Evolutionary conservation across 2,888 invertebrate genomes (phyloP).

Genomic region (Spatulosminthurus flaviceps): DNA sequence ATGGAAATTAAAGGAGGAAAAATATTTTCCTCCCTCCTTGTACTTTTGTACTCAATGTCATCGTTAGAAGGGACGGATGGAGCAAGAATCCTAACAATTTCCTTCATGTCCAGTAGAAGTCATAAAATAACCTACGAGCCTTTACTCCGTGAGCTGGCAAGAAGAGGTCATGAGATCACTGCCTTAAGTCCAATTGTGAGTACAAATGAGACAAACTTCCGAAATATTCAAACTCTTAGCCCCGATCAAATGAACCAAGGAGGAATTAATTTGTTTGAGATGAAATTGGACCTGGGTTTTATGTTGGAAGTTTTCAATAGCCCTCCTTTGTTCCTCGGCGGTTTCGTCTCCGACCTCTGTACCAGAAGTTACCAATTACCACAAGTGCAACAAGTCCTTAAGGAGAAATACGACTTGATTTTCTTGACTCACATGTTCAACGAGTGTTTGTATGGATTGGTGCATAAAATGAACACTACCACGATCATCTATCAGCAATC

Average conservation of each 20-base stretch:
- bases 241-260: background rate
- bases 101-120: constrained; percentile 6
- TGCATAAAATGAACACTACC: constrained; percentile 42
- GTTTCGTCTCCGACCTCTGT: background rate
- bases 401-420: constrained; percentile 49
- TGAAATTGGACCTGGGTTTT: background rate
- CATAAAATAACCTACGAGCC: constrained; percentile 18
- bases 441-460: constrained; percentile 43
- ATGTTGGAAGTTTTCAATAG: background rate
- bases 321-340: background rate
- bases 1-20: too few species aligned
- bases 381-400: constrained; percentile 36
- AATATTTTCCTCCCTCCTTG: too few species aligned
- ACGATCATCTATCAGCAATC: constrained; percentile 33
- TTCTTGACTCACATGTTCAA: constrained; percentile 44
- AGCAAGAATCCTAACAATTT: background rate
- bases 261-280: constrained; percentile 43
- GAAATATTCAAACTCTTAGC: constrained; percentile 32
- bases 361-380: background rate
- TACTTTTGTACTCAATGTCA: too few species aligned
- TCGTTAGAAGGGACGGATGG: background rate
- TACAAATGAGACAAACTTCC: constrained; percentile 25
- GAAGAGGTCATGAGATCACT: constrained; percentile 1
- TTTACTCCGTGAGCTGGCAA: background rate
- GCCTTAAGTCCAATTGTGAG: constrained; percentile 64